phyloP scores from a whole-genome alignment of 30 jellyfish, hydroid and myxozoan species.

The Haliclystus octoradiatus region DNA sequence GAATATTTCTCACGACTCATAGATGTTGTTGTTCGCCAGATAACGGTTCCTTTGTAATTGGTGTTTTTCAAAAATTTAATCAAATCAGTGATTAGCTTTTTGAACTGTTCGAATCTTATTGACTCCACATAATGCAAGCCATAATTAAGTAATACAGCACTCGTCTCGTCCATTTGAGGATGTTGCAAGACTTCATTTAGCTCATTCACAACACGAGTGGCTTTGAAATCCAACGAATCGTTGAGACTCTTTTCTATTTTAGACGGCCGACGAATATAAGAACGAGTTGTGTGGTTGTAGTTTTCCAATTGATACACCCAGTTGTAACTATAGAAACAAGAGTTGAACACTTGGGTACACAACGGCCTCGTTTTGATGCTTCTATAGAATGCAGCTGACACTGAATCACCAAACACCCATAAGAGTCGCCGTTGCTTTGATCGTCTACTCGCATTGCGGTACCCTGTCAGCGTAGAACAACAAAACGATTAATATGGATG shows the following conservation, averaged over 20 bases:
- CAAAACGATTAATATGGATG: no score
- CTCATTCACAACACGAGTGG: slow-evolving; percentile 42
- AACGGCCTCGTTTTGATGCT: slow-evolving; percentile 46
- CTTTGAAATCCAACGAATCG: slow-evolving; percentile 51
- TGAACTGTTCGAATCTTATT: slow-evolving; percentile 51
- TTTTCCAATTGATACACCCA: slow-evolving; percentile 90
- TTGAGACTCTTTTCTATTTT: slow-evolving; percentile 43
- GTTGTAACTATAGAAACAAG: slow-evolving; percentile 67
- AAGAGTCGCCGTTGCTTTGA: no score
- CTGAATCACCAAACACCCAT: slow-evolving; percentile 92
- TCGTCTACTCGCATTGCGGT: no score
- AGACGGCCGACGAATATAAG: slow-evolving; percentile 37
- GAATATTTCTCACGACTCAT: slow-evolving; percentile 84
- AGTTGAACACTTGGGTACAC: slow-evolving; percentile 41
- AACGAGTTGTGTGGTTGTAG: slow-evolving; percentile 64
- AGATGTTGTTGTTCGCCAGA: slow-evolving; percentile 89
- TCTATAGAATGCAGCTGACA: slow-evolving; percentile 73
- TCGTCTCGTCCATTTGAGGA: slow-evolving; percentile 72
- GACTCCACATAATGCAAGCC: slow-evolving; percentile 89
- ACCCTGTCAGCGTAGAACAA: no score
- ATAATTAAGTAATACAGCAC: slow-evolving; percentile 64
- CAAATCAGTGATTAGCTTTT: slow-evolving; percentile 34
- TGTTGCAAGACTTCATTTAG: slow-evolving; percentile 60
- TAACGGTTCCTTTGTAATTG: slow-evolving; percentile 29
- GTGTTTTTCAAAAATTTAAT: slow-evolving; percentile 20